Conservation (phyloP, 2,888 invertebrate genomes). For the Oxycera nigricornis region DNA sequence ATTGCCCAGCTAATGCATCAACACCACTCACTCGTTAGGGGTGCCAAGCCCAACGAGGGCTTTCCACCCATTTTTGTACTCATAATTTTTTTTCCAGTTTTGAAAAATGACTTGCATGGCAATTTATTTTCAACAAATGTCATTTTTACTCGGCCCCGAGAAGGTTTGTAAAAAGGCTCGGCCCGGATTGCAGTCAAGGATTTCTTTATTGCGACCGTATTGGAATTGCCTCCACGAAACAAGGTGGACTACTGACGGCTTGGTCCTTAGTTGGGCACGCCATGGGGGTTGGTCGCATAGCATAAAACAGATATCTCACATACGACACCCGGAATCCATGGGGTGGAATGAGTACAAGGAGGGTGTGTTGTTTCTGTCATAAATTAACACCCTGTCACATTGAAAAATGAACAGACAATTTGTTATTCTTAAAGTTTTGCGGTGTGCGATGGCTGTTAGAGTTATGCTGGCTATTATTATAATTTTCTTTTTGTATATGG, state of each 20-base stretch:
- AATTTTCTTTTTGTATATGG: neutral
- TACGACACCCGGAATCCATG: neutral
- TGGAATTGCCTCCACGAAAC: too few species aligned
- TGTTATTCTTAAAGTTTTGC: slow-evolving; percentile 38
- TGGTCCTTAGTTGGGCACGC: neutral
- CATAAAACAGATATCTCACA: neutral
- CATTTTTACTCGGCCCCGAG: slow-evolving; percentile 31
- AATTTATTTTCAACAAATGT: slow-evolving; percentile 47
- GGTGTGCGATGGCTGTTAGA: slow-evolving; percentile 16
- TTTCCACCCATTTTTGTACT: slow-evolving; percentile 18
- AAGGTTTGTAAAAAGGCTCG: slow-evolving; percentile 19
- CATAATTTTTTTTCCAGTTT: slow-evolving; percentile 1
- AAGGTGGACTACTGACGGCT: neutral
- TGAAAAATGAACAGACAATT: slow-evolving; percentile 39
- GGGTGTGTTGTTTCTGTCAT: slow-evolving; percentile 31
- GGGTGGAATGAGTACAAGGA: neutral
- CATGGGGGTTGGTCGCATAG: neutral
- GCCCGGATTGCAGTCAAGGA: slow-evolving; percentile 25
- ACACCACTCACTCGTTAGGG: slow-evolving; percentile 18
- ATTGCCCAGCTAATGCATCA: neutral
- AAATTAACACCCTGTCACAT: slow-evolving; percentile 40
- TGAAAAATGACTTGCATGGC: slow-evolving; percentile 46
- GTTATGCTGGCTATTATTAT: slow-evolving; percentile 17
- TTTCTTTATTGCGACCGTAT: slow-evolving; percentile 16
- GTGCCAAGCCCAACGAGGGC: slow-evolving; percentile 30